Base-by-base conservation (phyloP, 2,113 vertebrate genomes). In the Brevimyrus niger region DNA sequence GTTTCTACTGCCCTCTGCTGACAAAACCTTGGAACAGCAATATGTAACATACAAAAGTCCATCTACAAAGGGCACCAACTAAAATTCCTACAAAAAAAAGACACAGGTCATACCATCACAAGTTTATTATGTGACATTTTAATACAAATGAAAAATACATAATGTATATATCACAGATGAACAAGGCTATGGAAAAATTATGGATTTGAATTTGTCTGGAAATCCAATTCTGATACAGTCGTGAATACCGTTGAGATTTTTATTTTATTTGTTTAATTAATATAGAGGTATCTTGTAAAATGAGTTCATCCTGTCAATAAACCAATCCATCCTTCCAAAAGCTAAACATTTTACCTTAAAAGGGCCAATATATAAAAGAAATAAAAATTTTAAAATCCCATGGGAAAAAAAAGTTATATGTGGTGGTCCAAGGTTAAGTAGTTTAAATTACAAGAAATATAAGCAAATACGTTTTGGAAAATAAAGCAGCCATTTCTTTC, bases 71-170 rank as follows among this genome's bases (percentile, higher is more conserved):
- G n/a, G 10, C 61, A 69, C 76, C 35, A 82, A 42, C 21, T 82
- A 21, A 44, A 27, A 38, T 80, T 38, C 38, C 7, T 17, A 47
- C n/a, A n/a, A n/a, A 46, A 46, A 46, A 44, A 47, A 82, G 35
- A 82, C 15, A 44, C 5, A 44, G 19, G 21, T 82, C 10, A 21
- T 80, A 93, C 95, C 97, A 97, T 97, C 97, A 98, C 98, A 98
- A 96, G 96, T 99, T 99, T 99, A 99, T 99, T 99, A 98, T 98
- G 97, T 98, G 97, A 98, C 97, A 97, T 98, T 99, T 97, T 98
- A 99, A 98, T 98, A 97, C 97, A 97, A 98, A 99, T 96, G 96
- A 97, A 96, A 95, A 95, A 94, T 97, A 98, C 53, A 97, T 97
- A 98, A 97, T 86, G 98, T 96, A 97, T 95, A 97, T 96, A 96